Conservation (phyloP, 2,113 vertebrate species). For the Talpa occidentalis region DNA sequence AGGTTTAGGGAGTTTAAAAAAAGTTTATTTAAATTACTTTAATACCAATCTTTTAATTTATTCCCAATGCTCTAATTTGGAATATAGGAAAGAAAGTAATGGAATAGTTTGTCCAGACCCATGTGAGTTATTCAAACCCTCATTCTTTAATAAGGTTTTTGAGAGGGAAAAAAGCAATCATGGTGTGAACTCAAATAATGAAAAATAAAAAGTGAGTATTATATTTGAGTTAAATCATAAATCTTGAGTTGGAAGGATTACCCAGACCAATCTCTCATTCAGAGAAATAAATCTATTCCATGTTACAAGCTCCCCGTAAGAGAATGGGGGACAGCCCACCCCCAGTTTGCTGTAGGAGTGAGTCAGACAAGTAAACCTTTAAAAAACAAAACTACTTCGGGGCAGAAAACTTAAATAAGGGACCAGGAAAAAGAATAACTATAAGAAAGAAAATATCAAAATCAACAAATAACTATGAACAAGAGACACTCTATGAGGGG, state of each 20-base stretch:
- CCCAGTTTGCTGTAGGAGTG: neutral
- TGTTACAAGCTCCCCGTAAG: neutral
- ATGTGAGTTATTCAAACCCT: neutral
- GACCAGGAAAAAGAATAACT: too few relatives aligned
- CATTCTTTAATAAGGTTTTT: conserved; percentile 26
- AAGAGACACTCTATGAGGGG: too few relatives aligned
- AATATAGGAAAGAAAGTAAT: neutral
- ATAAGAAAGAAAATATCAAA: too few relatives aligned
- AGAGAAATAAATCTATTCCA: neutral
- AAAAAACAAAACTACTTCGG: neutral
- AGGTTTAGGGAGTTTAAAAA: neutral
- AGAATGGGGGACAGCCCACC: too few relatives aligned
- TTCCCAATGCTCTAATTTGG: neutral
- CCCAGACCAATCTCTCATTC: neutral
- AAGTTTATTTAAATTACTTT: neutral
- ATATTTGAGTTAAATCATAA: neutral
- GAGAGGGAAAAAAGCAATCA: neutral
- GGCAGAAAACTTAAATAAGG: too few relatives aligned
- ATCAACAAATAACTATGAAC: too few relatives aligned
- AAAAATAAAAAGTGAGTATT: neutral
- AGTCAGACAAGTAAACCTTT: neutral
- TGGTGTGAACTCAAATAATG: neutral
- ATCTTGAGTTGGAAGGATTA: conserved; percentile 4
- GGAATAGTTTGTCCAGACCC: neutral
- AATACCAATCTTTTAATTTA: conserved; percentile 12